Evolutionary conservation across 2,113 vertebrate genomes (phyloP).

Genomic region (Lepisosteus oculatus): DNA sequence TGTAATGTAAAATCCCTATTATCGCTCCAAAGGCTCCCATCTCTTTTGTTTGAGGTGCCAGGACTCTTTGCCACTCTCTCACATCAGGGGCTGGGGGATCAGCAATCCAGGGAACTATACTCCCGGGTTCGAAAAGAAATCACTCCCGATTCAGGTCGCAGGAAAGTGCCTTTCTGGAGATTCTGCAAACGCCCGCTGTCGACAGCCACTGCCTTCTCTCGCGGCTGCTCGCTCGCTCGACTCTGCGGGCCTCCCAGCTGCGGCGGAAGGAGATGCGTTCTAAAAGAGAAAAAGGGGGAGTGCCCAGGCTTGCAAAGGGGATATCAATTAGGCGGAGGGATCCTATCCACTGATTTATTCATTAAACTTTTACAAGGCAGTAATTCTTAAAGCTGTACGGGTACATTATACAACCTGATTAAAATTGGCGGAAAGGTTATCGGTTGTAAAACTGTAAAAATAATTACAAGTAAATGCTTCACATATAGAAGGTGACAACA

Average conservation of each 20-base stretch:
- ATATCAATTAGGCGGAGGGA: conserved; percentile 70
- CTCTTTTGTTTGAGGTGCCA: conserved; percentile 47
- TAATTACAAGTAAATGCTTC: no score
- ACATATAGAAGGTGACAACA: no score
- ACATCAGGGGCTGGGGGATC: conserved; percentile 40
- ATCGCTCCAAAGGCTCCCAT: conserved; percentile 75
- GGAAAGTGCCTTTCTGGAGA: conserved; percentile 21
- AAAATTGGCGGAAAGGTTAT: neutral
- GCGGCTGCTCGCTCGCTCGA: conserved; percentile 31
- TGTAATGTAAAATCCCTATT: conserved; percentile 76
- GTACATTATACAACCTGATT: neutral
- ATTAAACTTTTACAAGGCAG: conserved; percentile 65
- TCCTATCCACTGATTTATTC: conserved; percentile 58
- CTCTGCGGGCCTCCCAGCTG: conserved; percentile 37
- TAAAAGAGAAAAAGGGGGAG: conserved; percentile 27
- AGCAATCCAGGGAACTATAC: conserved; percentile 39
- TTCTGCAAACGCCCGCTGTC: conserved; percentile 29
- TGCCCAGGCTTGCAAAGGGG: conserved; percentile 53
- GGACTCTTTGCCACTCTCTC: conserved; percentile 38
- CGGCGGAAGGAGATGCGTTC: conserved; percentile 52
- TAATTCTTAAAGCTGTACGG: conserved; percentile 57
- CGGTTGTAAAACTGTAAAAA: neutral
- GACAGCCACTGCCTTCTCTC: conserved; percentile 31
- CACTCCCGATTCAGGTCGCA: neutral
- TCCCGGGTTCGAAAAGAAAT: conserved; percentile 8